A percentile compares a stretch with the other conserved stretches of the same genome.
These are phyloP conservation scores for Lasioglossum morio DNA, from an alignment of 2,888 invertebrate species.

Conservation along the genomic window DNA sequence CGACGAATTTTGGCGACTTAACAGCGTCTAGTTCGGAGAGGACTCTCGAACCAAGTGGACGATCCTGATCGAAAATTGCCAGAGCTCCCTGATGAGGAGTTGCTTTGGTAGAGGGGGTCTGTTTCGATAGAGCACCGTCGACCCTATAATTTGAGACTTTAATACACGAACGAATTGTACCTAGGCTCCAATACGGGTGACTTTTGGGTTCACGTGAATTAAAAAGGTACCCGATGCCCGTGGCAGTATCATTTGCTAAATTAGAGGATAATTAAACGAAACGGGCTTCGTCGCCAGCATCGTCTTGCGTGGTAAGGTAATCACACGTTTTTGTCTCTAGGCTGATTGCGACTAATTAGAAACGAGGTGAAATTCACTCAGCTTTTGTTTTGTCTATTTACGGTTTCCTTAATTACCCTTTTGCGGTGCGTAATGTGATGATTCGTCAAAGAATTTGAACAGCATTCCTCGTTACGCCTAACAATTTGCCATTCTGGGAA, in stretches of 20 bases:
- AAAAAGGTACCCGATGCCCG: not conserved
- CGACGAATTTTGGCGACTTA: slow-evolving; percentile 55
- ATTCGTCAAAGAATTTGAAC: not conserved
- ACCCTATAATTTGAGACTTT: slow-evolving; percentile 75
- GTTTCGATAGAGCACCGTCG: slow-evolving; percentile 36
- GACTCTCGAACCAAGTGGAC: not conserved
- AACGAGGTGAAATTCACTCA: not conserved
- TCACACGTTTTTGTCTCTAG: not conserved
- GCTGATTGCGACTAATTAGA: not conserved
- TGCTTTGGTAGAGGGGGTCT: not conserved
- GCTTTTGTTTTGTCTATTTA: not conserved
- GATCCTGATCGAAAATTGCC: slow-evolving; percentile 72
- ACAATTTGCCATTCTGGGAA: not conserved
- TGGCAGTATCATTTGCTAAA: slow-evolving; percentile 10
- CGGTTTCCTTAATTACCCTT: not conserved
- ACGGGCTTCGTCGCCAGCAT: not conserved
- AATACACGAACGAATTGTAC: slow-evolving; percentile 56
- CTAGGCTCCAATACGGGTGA: slow-evolving; percentile 10
- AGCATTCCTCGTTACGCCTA: not conserved
- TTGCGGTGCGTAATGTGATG: not conserved
- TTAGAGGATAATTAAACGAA: slow-evolving; percentile 16
- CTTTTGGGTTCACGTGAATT: not conserved
- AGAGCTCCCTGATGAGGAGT: slow-evolving; percentile 59
- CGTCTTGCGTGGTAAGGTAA: not conserved
- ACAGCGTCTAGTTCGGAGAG: slow-evolving; percentile 27